These are phyloP conservation scores for Drosophila sturtevanti DNA, from an alignment of 1,140 invertebrate genomes.

Conservation along the genomic window DNA sequence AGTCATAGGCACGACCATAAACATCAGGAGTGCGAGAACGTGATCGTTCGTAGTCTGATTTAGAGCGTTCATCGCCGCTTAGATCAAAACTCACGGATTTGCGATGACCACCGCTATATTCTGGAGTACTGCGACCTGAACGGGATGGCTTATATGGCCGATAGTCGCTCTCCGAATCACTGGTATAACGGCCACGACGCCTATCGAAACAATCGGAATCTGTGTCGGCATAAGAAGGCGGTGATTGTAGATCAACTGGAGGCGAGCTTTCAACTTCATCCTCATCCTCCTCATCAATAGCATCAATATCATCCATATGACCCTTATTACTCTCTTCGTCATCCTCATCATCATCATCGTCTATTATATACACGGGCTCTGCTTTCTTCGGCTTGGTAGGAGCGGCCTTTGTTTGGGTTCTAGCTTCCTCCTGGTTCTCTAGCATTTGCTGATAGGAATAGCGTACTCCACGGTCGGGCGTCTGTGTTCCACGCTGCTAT, in stretches of 20 bases:
- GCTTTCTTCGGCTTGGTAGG: constrained; percentile 56
- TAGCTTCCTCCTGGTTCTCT: constrained; percentile 43
- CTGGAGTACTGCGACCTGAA: constrained; percentile 75
- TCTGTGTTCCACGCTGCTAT: constrained; percentile 73
- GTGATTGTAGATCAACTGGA: constrained; percentile 56
- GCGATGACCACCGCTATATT: constrained; percentile 64
- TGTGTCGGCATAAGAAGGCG: constrained; percentile 67
- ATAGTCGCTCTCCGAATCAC: constrained; percentile 76
- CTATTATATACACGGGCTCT: constrained; percentile 75
- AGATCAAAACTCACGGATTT: constrained; percentile 82
- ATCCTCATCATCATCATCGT: constrained; percentile 70
- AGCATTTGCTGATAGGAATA: constrained; percentile 73
- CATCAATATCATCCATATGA: constrained; percentile 47
- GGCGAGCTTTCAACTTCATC: constrained; percentile 54
- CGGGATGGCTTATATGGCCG: constrained; percentile 59
- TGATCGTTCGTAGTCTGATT: constrained; percentile 76
- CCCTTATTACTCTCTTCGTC: constrained; percentile 41
- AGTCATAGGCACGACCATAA: constrained; percentile 69
- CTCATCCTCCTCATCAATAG: constrained; percentile 60
- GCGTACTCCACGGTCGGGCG: constrained; percentile 64
- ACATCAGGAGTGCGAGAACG: constrained; percentile 67
- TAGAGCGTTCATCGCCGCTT: constrained; percentile 78
- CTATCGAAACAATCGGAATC: constrained; percentile 72
- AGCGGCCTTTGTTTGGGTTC: constrained; percentile 7
- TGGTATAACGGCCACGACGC: constrained; percentile 67